These are phyloP conservation scores for Distichodus sexfasciatus DNA, from an alignment of 2,797 vertebrate species.

Conservation along the genomic window DNA sequence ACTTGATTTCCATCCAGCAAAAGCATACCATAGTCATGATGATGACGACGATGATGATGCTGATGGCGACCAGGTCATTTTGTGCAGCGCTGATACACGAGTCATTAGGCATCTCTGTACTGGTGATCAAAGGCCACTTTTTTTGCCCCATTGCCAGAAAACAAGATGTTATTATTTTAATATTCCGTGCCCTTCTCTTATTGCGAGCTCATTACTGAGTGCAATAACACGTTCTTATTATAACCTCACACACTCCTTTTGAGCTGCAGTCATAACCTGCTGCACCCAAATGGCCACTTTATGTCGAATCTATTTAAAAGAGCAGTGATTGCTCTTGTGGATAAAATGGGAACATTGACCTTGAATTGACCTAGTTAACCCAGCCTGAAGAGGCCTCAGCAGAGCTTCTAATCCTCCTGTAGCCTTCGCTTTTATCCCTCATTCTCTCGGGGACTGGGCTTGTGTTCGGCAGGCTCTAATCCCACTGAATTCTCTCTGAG, in stretches of 20 bases:
- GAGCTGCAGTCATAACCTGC: background rate
- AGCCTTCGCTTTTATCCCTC: background rate
- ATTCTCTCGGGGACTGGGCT: background rate
- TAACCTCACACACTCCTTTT: background rate
- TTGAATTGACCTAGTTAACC: background rate
- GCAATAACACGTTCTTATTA: background rate
- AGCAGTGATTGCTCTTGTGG: background rate
- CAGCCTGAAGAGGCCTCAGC: background rate
- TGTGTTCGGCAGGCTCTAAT: background rate
- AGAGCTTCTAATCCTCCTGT: background rate
- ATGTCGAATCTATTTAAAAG: background rate
- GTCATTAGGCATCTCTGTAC: background rate
- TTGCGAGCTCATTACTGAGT: background rate
- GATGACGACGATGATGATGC: too few species aligned
- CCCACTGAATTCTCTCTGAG: background rate
- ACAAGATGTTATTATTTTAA: background rate
- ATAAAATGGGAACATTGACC: background rate
- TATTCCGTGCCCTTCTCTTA: background rate
- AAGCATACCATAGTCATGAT: conserved; percentile 28
- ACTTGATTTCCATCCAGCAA: conserved; percentile 43
- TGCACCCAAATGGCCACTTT: background rate
- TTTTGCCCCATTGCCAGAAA: background rate
- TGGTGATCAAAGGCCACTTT: background rate
- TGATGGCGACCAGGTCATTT: background rate
- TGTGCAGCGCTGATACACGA: background rate